phyloP scores from a whole-genome alignment of 1,140 invertebrate genomes.

The Teleogryllus occipitalis region DNA sequence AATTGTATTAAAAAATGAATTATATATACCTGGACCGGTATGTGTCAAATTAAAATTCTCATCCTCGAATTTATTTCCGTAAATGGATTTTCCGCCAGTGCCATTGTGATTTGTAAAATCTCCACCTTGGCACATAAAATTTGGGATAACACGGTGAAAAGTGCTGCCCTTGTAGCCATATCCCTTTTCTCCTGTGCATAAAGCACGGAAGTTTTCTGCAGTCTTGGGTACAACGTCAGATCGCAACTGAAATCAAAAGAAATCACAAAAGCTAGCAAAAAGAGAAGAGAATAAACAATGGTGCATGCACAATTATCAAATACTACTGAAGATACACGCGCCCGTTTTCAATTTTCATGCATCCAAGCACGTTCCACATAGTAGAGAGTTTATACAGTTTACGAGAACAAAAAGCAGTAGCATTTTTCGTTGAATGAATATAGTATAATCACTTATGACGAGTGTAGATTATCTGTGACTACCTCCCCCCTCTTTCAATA shows the following conservation, averaged over 20 bases:
- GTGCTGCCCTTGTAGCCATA: constrained; percentile 87
- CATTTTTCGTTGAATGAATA: too few species aligned
- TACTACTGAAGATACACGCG: too few species aligned
- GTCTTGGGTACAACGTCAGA: constrained; percentile 87
- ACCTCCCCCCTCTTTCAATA: too few species aligned
- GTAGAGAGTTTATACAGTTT: too few species aligned
- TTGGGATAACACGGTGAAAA: constrained; percentile 95
- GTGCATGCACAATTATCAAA: too few species aligned
- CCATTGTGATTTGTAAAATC: constrained; percentile 94
- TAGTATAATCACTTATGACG: too few species aligned
- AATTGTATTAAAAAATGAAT: too few species aligned
- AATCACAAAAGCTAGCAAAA: background rate
- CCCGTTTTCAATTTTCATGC: too few species aligned
- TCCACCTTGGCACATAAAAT: constrained; percentile 96
- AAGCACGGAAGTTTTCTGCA: constrained; percentile 85
- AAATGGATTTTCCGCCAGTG: constrained; percentile 78
- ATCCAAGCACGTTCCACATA: too few species aligned
- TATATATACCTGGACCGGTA: constrained; percentile 66
- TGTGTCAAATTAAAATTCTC: constrained; percentile 95
- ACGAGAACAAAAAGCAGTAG: too few species aligned
- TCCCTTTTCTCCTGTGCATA: constrained; percentile 90
- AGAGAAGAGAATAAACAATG: too few species aligned
- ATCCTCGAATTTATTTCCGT: constrained; percentile 72
- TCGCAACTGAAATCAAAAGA: constrained; percentile 56
- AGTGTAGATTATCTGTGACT: too few species aligned